Evolutionary conservation across 2,113 vertebrate genomes (phyloP).

Genomic region (Eubucco bourcierii): DNA sequence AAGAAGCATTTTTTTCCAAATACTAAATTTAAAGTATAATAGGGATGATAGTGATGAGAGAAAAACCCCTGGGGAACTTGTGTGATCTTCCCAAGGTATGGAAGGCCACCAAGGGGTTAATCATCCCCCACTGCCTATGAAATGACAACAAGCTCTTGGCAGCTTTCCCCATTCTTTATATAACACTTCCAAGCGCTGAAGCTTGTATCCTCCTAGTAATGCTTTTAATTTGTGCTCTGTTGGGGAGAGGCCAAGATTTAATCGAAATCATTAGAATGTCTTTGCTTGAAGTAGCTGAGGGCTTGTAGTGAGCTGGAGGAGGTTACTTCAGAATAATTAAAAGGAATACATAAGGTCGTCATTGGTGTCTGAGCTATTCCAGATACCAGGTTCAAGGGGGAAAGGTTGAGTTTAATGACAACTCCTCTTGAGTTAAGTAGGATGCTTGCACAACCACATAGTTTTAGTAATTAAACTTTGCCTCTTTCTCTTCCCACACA

Average conservation of each 20-base stretch:
- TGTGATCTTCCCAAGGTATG: not conserved
- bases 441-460: constrained; percentile 59
- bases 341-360: constrained; percentile 74
- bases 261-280: constrained; percentile 84
- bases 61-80: not conserved
- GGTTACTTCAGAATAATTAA: constrained; percentile 78
- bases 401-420: constrained; percentile 73
- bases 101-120: constrained; percentile 67
- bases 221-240: constrained; percentile 82
- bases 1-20: not conserved
- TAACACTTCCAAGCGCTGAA: constrained; percentile 79
- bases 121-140: constrained; percentile 52
- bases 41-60: not conserved
- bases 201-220: constrained; percentile 80
- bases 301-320: constrained; percentile 67
- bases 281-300: constrained; percentile 82
- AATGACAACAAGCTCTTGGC: constrained; percentile 79
- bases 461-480: constrained; percentile 68
- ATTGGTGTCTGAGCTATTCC: constrained; percentile 67
- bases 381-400: constrained; percentile 67
- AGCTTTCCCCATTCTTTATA: constrained; percentile 74
- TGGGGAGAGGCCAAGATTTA: constrained; percentile 86
- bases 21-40: not conserved
- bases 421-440: constrained; percentile 65
- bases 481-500: constrained; percentile 65